Evolutionary conservation across 2,797 vertebrate genomes (phyloP), one percentile per base, ranked within the genome.

Genomic region (Phalanger gymnotis): DNA sequence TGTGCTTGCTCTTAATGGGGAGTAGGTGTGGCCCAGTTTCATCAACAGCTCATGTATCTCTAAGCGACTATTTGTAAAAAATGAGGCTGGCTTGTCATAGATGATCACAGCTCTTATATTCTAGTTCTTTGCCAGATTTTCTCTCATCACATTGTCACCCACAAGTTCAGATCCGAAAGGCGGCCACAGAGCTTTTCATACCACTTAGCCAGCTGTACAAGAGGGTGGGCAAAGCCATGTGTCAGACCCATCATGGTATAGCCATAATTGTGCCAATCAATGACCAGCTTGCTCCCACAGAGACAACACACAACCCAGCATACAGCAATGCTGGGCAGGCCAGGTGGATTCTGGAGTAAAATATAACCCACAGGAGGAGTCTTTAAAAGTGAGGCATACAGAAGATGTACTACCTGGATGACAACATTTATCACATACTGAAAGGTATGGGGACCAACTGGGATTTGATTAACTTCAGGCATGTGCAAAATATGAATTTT

Each of bases 241-340:
- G 93, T 99, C 96, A 99, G 99, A 19, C 99, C 99, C 99, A 99
- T 99, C 94, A 99, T 98, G 95, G 99, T 99, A 98, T 99, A 99
- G 13, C 99, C 99, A 10, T 99, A 99, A 98, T 99, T 99, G 98
- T 99, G 99, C 99, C 99, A 99, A 98, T 99, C 99, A 2, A 99
- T 98, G 94, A 99, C 96, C 3, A 99, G 98, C 53, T 98, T 99
- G 98, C 99, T 99, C 93, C 99, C 99, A 10, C 99, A 99, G n/a
- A 99, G 96, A 51, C 98, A 96, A 93, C 99, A 98, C 9, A 98
- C 99, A 0, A 99, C 47, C 99, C 99, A 99, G 27, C 98, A 98
- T 91, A 99, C 98, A 0, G 99, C 99, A 12, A 99, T 99, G 90
- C 98, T 91, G 1, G 99, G 99, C 92, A 99, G 96, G 25, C 99